Conservation (phyloP, 2,888 invertebrate species). For the Xanthia togata region DNA sequence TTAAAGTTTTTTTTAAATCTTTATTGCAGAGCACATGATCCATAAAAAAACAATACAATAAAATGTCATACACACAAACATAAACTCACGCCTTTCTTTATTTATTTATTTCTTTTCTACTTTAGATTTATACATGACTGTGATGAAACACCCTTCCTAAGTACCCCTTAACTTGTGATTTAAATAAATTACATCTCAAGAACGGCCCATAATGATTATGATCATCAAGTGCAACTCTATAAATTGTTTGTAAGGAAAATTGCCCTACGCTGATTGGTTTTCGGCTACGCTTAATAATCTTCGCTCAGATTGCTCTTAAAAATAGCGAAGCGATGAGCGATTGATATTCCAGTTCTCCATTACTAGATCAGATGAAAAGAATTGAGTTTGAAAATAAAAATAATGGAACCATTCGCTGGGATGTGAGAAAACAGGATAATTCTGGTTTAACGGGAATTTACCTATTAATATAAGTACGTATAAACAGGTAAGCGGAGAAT, state of each 20-base stretch:
- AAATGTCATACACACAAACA: too few species aligned
- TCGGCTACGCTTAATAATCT: background rate
- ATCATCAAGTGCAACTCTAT: background rate
- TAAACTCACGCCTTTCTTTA: too few species aligned
- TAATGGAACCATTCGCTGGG: constrained; percentile 11
- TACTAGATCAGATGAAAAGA: constrained; percentile 2
- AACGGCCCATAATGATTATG: background rate
- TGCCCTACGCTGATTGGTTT: background rate
- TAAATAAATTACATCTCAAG: background rate
- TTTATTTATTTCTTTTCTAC: too few species aligned
- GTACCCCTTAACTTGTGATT: background rate
- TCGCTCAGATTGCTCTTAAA: constrained; percentile 12
- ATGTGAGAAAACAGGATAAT: constrained; percentile 12
- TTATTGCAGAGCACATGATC: too few species aligned
- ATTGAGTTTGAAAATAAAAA: constrained; percentile 17
- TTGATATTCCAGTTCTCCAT: constrained; percentile 11
- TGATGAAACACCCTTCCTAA: background rate
- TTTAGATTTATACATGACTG: too few species aligned
- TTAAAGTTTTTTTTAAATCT: too few species aligned
- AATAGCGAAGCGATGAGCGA: constrained; percentile 18
- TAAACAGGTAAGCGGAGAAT: background rate
- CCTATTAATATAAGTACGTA: background rate
- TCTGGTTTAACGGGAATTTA: constrained; percentile 17
- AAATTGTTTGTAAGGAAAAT: background rate
- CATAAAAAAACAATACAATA: too few species aligned